Conservation (phyloP, 53 echinoderm and acorn worm genomes). For the Holothuria leucospilota region DNA sequence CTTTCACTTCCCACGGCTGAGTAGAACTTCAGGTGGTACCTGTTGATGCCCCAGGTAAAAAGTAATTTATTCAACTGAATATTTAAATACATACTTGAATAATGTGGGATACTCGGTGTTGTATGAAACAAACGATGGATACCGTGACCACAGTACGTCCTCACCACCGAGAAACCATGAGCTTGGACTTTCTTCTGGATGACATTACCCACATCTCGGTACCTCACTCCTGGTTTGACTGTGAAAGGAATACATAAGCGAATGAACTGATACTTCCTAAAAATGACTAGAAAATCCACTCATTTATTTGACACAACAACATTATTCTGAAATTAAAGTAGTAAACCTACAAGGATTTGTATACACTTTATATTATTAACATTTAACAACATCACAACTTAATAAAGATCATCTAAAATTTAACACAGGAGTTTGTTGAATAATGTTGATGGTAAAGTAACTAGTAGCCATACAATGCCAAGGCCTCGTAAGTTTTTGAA, state of each 20-base stretch:
- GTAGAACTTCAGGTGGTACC: too few species aligned
- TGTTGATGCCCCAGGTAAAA: too few species aligned
- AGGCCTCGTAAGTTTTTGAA: too few species aligned
- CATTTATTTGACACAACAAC: neutral
- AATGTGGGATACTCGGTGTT: slow-evolving; percentile 97
- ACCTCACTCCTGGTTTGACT: slow-evolving; percentile 95
- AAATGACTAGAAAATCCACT: neutral
- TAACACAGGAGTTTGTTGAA: too few species aligned
- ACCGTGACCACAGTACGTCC: slow-evolving; percentile 96
- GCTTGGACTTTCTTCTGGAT: slow-evolving; percentile 96
- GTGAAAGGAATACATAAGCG: neutral
- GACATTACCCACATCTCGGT: slow-evolving; percentile 88
- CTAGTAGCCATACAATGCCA: too few species aligned
- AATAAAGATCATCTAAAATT: neutral
- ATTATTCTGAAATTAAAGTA: too few species aligned
- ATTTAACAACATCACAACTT: neutral
- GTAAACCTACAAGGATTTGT: too few species aligned
- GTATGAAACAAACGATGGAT: slow-evolving; percentile 97
- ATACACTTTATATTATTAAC: neutral
- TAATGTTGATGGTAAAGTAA: too few species aligned
- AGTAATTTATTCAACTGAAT: neutral
- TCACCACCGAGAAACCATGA: slow-evolving; percentile 89
- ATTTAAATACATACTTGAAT: slow-evolving; percentile 87
- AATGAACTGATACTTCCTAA: neutral
- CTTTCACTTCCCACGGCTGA: too few species aligned